A percentile compares a stretch with the other conserved stretches of the same genome.
These are phyloP conservation scores for Lasiurus cinereus DNA, from an alignment of 2,113 vertebrate genomes.

Conservation along the genomic window DNA sequence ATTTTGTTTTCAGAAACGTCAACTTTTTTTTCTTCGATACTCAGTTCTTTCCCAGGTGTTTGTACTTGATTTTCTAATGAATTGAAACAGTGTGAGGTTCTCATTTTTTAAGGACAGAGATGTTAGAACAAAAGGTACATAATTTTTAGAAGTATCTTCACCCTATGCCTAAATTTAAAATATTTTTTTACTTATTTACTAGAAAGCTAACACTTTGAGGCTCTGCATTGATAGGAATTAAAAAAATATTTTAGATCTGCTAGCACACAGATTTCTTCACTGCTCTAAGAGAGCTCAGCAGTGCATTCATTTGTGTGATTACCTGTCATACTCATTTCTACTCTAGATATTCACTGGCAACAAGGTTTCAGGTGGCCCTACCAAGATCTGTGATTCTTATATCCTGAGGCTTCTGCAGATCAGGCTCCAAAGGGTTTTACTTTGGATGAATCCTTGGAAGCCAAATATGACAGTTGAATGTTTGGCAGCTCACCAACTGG, in stretches of 20 bases:
- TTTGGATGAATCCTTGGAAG: constrained; percentile 55
- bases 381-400: background rate
- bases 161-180: constrained; percentile 7
- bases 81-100: background rate
- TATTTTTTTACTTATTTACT: constrained; percentile 23
- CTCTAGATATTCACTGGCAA: background rate
- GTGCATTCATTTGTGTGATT: constrained; percentile 31
- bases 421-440: constrained; percentile 28
- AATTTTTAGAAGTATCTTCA: constrained; percentile 2
- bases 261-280: background rate
- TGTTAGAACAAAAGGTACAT: constrained; percentile 10
- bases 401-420: background rate
- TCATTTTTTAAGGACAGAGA: background rate
- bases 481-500: constrained; percentile 65
- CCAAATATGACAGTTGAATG: constrained; percentile 21
- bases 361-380: background rate
- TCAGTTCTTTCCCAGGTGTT: constrained; percentile 31
- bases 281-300: background rate
- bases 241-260: background rate
- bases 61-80: constrained; percentile 50
- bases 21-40: background rate
- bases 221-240: background rate
- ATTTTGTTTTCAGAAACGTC: constrained; percentile 38
- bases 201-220: background rate
- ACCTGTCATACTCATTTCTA: background rate